Base-by-base conservation (phyloP, 1,140 invertebrate species). In the Caenorhabditis remanei region DNA sequence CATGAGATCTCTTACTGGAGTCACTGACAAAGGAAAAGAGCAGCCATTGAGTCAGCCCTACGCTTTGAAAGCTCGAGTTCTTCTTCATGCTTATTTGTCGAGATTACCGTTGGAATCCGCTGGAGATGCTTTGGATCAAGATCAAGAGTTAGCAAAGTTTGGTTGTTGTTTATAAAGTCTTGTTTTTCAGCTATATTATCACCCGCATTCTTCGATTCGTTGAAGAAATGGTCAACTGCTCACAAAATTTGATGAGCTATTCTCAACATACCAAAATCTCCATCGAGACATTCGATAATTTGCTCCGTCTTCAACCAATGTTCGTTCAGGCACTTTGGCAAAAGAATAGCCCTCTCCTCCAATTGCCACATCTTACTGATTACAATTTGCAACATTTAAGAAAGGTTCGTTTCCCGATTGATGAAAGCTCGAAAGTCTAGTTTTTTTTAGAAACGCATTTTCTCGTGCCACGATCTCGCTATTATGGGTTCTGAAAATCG, bases 281-380 rank as follows among this genome's bases (percentile, higher is more conserved):
- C 75, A 96, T 99, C 88, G 96, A 97, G 91, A 99, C 98, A 3
- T 96, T 99, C 87, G 98, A 99, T 93, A 98, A 97, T 93, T 96
- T 96, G 90, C 99, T 99, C 96, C 98, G 98, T 93, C 93, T 99
- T 46, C 96, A 95, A 89, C 96, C 97, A 75, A 97, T 99, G 96
- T 95, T 99, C 67, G 96, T 99, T 0, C 98, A 99, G 94, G 98
- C 95, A 0, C 94, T 99, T 63, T 98, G 97, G 96, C 96, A 98
- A 90, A 96, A 95, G 91, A 97, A 97, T 93, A 97, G 96, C 89
- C 96, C 97, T 4, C 93, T 99, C 14, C 94, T 99, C 9, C 98
- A 99, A 94, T 93, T 99, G 85, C 98, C 98, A 58, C 96, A 99
- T 93, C 95, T 99, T 67, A 96, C 95, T 41, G 97, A 98, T 91